These are phyloP conservation scores for Isaurus tuberculatus DNA, from an alignment of 92 coral and sea anemone species.

Conservation along the genomic window DNA sequence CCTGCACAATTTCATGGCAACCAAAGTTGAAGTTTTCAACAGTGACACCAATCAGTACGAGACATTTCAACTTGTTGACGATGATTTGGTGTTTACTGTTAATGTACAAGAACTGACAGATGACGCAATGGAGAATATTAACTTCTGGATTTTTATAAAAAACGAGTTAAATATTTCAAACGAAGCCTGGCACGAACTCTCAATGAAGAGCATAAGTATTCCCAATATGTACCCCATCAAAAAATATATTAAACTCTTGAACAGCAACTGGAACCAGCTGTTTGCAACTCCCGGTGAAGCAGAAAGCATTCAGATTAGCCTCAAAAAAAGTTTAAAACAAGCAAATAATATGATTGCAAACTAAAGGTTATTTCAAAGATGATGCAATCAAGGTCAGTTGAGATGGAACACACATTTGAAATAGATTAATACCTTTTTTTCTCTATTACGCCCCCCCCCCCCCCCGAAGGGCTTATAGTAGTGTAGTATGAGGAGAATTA, in stretches of 20 bases:
- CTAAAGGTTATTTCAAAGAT: slow-evolving; percentile 37
- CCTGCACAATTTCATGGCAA: slow-evolving; percentile 57
- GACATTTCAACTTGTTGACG: slow-evolving; percentile 51
- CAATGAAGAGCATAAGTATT: slow-evolving; percentile 55
- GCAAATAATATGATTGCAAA: slow-evolving; percentile 31
- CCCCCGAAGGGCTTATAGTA: too few species aligned
- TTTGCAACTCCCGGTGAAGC: slow-evolving; percentile 58
- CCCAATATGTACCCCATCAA: slow-evolving; percentile 51
- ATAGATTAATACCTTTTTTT: too few species aligned
- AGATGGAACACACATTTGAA: slow-evolving; percentile 5
- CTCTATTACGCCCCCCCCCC: too few species aligned
- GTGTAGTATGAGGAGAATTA: too few species aligned
- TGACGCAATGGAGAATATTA: slow-evolving; percentile 52
- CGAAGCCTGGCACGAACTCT: slow-evolving; percentile 67
- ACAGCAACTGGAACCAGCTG: slow-evolving; percentile 58
- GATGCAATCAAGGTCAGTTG: slow-evolving; percentile 34
- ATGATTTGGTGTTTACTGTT: slow-evolving; percentile 20
- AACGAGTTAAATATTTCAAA: slow-evolving; percentile 62
- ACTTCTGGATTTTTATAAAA: slow-evolving; percentile 59
- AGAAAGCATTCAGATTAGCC: slow-evolving; percentile 56
- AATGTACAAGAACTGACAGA: slow-evolving; percentile 32
- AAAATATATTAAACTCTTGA: slow-evolving; percentile 32
- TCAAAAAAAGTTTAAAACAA: slow-evolving; percentile 54
- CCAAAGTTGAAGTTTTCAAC: slow-evolving; percentile 66
- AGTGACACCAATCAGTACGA: slow-evolving; percentile 46